These are phyloP conservation scores for Neelides folsomi DNA, from an alignment of 2,888 invertebrate genomes.

Conservation along the genomic window DNA sequence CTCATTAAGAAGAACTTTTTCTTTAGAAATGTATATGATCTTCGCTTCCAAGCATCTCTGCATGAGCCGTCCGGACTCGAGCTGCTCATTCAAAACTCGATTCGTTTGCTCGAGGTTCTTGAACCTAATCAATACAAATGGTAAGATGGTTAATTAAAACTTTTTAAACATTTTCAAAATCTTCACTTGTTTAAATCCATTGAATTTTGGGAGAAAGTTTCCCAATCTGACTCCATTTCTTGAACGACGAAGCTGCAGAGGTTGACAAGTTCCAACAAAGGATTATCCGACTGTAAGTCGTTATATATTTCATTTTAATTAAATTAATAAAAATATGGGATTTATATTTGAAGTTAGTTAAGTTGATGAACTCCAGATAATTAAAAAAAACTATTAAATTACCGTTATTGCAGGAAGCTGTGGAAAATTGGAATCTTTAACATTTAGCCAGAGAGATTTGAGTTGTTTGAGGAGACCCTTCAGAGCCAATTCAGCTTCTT, in stretches of 20 bases:
- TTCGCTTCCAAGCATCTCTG: conserved; percentile 15
- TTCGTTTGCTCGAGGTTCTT: conserved; percentile 10
- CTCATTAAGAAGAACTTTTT: conserved; percentile 14
- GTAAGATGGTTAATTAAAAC: neutral
- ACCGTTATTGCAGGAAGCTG: neutral
- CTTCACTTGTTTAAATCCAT: conserved; percentile 8
- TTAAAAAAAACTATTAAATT: neutral
- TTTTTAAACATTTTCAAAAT: neutral
- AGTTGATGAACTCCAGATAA: neutral
- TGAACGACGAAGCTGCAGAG: conserved; percentile 11
- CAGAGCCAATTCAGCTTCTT: conserved; percentile 5
- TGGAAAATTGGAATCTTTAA: conserved; percentile 6
- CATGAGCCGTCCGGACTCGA: conserved; percentile 12
- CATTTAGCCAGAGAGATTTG: conserved; percentile 12
- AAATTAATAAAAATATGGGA: too few relatives aligned
- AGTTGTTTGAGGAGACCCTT: conserved; percentile 7
- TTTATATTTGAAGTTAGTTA: neutral
- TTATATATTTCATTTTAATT: too few relatives aligned
- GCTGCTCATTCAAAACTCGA: conserved; percentile 12
- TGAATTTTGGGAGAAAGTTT: neutral
- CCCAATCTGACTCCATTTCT: conserved; percentile 15
- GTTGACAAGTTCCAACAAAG: conserved; percentile 7
- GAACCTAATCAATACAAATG: neutral
- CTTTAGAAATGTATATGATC: conserved; percentile 14
- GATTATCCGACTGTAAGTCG: neutral